Evolutionary conservation across 2,888 invertebrate species (phyloP), one percentile per base, ranked within the genome.

Genomic region (Linyphia triangularis): DNA sequence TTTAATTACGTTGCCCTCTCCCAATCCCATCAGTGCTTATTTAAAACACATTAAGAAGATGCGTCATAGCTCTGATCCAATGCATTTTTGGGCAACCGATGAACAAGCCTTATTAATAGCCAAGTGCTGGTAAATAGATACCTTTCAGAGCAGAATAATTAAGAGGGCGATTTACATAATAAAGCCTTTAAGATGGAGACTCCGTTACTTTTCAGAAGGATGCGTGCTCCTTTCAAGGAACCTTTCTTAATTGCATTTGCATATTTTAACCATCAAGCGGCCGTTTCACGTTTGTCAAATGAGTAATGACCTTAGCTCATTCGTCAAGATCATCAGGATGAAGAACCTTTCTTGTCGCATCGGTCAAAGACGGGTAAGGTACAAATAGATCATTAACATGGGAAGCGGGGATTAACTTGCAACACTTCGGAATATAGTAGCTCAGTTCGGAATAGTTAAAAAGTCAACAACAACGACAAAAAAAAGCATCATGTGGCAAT

Each of bases 161-260:
- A 51, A 51, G 51, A 51, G n/a, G n/a, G 0, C 28, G 16, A 61
- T 37, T 61, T 63, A 63, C 77, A 77, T 77, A 63, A 77, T 77
- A 61, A 77, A 77, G 63, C 26, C 26, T 22, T 70, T 70, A 70
- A 70, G n/a, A 26, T 24, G 9, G 28, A 61, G 61, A 16, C 26
- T 40, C 33, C 30, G 37, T n/a, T 59, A 51, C 28, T 59, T 24
- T 28, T 59, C 30, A 30, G 43, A 73, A 67, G n/a, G n/a, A n/a
- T 10, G 24, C 24, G 63, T 7, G 13, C 63, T 5, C 16, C 24
- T 26, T 13, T 6, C 79, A 22, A 26, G 24, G 22, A 75, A 59
- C 65, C 73, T 51, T 43, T 43, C 75, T 75, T 88, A 88, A 88
- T 88, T 88, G 86, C 81, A 88, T 88, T 88, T 81, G 86, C 86